Evolutionary conservation across 2,888 invertebrate species (phyloP), one percentile per base, ranked within the genome.

Genomic region (Invenusta paracnida): DNA sequence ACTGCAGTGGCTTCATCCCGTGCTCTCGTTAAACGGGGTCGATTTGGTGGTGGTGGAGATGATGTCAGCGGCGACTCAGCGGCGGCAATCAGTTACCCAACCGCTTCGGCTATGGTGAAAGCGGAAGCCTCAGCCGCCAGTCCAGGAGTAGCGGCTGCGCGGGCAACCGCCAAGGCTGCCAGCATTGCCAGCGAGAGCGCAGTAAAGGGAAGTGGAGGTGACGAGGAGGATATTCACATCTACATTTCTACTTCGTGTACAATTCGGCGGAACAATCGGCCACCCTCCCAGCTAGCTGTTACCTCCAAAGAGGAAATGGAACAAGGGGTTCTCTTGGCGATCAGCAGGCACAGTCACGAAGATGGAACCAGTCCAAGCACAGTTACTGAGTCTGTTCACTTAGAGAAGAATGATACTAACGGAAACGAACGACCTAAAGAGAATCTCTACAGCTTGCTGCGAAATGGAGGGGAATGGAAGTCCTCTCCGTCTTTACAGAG

Each of bases 141-240:
- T n/a, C 66, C 31, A 23, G 31, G 48, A 1, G 31, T 83, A 23
- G 83, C 83, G n/a, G 83, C 83, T 17, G 83, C 83, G 29, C 30
- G 83, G 30, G 83, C 83, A 1, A 83, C 83, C 27, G 83, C 83
- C 5, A 83, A 83, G 30, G 83, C 83, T 25, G 83, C 31, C 13
- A 83, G 83, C n/a, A 30, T 83, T 30, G 83, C 83, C 1, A 83
- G 48, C 27, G 48, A 48, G 48, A 48, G 5, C 5, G 48, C 48
- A 11, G 17, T 17, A 11, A 48, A 48, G 48, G 31, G 48, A 23
- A 31, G 2, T 2, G 66, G 66, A 27, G 29, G 30, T 31, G 27
- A 67, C 23, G 1, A 83, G 29, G 48, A 48, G 48, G 48, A 48
- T 17, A 48, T 48, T 48, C 48, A 48, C 48, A 48, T 48, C 17